Evolutionary conservation across 2,797 vertebrate species (phyloP).

Genomic region (Loris lydekkerianus): DNA sequence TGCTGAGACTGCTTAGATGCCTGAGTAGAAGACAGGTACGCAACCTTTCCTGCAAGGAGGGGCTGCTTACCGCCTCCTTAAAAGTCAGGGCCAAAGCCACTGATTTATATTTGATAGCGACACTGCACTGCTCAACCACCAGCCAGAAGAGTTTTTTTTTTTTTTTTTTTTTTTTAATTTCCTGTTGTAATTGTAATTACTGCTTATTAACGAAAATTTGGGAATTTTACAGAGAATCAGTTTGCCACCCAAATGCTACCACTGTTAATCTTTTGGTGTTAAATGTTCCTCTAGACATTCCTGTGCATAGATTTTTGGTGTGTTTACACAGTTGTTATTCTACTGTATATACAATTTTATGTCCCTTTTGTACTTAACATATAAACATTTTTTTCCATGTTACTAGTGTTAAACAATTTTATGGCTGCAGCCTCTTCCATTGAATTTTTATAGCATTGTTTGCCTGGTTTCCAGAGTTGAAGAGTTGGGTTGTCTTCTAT

Average conservation of each 20-base stretch:
- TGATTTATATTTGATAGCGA: neutral
- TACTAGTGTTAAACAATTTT: constrained; percentile 76
- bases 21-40: neutral
- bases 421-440: constrained; percentile 55
- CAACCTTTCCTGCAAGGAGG: neutral
- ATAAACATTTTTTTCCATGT: constrained; percentile 84
- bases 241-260: constrained; percentile 73
- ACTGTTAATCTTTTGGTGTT: constrained; percentile 79
- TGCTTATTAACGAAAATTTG: constrained; percentile 71
- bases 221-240: constrained; percentile 68
- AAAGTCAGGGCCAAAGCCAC: constrained; percentile 52
- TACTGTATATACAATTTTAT: constrained; percentile 85
- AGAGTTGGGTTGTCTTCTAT: neutral
- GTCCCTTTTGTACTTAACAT: constrained; percentile 86
- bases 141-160: constrained; percentile 68
- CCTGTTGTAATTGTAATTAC: constrained; percentile 69
- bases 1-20: neutral
- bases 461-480: constrained; percentile 37
- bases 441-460: constrained; percentile 56
- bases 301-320: constrained; percentile 80
- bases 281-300: constrained; percentile 77
- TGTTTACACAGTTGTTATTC: constrained; percentile 83
- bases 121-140: constrained; percentile 64
- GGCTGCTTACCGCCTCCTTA: neutral
- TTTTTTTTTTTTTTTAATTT: neutral